Conservation (phyloP, 2,797 vertebrate genomes). For the Tiaroga cobitis region DNA sequence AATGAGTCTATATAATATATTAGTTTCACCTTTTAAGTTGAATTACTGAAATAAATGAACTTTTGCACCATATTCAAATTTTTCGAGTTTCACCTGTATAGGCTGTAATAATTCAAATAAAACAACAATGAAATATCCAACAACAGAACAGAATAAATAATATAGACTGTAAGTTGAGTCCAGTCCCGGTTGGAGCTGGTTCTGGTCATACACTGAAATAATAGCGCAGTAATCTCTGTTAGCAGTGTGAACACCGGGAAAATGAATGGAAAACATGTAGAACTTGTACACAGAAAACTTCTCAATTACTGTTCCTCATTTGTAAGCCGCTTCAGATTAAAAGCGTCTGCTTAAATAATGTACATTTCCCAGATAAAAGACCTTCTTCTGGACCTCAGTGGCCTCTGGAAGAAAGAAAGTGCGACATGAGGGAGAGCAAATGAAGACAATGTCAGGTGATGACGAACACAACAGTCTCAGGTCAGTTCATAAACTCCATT, state of each 20-base stretch:
- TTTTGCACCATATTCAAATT: too few species aligned
- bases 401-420: neutral
- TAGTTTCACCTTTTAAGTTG: too few species aligned
- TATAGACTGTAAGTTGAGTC: neutral
- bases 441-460: neutral
- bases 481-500: conserved; percentile 7
- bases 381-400: neutral
- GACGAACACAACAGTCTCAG: neutral
- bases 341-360: neutral
- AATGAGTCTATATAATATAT: too few species aligned
- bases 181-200: neutral
- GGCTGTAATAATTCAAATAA: neutral
- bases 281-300: neutral
- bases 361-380: neutral
- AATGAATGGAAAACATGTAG: neutral
- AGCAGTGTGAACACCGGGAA: neutral
- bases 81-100: too few species aligned
- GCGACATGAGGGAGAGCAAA: neutral
- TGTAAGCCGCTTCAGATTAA: neutral
- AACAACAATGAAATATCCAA: neutral
- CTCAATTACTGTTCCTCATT: neutral
- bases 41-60: too few species aligned
- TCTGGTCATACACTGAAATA: neutral
- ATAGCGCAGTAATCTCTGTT: neutral
- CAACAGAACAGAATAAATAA: too few species aligned